These are phyloP conservation scores for Clusia tigrina DNA, from an alignment of 2,888 invertebrate species.

Conservation along the genomic window DNA sequence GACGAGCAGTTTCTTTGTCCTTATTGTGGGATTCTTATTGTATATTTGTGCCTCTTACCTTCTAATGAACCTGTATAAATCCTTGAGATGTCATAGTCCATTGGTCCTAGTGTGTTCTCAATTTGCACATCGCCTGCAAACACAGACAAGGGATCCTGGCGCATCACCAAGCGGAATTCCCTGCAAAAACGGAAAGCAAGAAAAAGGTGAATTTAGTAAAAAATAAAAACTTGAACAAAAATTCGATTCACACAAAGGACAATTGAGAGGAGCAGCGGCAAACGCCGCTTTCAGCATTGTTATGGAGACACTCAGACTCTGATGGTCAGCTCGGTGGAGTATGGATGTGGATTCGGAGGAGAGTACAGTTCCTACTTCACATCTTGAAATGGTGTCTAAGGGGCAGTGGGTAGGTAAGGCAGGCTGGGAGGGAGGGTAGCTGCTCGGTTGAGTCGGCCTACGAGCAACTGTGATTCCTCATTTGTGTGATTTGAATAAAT, in stretches of 20 bases:
- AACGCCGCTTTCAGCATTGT: too few relatives aligned
- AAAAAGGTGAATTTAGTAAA: slow-evolving; percentile 13
- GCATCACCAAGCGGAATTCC: slow-evolving; percentile 77
- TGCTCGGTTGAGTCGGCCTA: too few relatives aligned
- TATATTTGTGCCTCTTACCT: slow-evolving; percentile 74
- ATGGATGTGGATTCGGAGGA: not conserved
- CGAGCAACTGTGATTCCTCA: too few relatives aligned
- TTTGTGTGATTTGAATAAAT: too few relatives aligned
- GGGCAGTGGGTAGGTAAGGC: too few relatives aligned
- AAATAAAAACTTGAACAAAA: slow-evolving; percentile 10
- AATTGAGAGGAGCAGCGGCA: too few relatives aligned
- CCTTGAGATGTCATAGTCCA: slow-evolving; percentile 76
- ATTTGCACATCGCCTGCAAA: slow-evolving; percentile 81
- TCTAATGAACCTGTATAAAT: slow-evolving; percentile 81
- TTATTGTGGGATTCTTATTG: too few relatives aligned
- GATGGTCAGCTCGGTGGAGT: too few relatives aligned
- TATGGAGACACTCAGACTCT: too few relatives aligned
- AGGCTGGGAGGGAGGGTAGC: too few relatives aligned
- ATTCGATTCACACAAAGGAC: too few relatives aligned
- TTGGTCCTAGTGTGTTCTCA: slow-evolving; percentile 75
- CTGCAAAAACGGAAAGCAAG: slow-evolving; percentile 70
- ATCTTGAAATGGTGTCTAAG: not conserved
- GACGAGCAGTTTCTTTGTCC: too few relatives aligned
- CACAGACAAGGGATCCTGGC: slow-evolving; percentile 76
- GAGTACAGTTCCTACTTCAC: not conserved